Evolutionary conservation across 1,140 invertebrate species (phyloP).

Genomic region (Drosophila rhopaloa): DNA sequence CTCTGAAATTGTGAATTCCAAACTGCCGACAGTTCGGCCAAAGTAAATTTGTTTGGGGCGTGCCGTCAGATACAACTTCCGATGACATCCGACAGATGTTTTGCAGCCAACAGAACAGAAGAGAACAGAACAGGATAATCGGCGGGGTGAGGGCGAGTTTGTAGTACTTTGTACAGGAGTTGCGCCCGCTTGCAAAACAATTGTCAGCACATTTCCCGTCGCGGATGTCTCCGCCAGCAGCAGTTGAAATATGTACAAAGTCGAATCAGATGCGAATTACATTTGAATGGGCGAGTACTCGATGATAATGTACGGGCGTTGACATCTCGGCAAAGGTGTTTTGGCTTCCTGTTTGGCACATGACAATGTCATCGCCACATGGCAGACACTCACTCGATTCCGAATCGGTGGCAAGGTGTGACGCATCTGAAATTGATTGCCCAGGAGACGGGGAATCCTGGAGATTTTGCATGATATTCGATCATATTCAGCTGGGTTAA

Average conservation of each 20-base stretch:
- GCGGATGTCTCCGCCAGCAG: conserved; percentile 70
- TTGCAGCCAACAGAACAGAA: conserved; percentile 15
- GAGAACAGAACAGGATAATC: conserved; percentile 24
- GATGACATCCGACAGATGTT: conserved; percentile 81
- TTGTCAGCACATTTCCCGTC: conserved; percentile 60
- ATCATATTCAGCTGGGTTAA: conserved; percentile 23
- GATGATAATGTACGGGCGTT: conserved; percentile 66
- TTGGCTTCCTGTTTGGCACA: conserved; percentile 41
- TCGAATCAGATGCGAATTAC: conserved; percentile 46
- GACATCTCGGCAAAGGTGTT: conserved; percentile 71
- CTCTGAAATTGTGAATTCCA: conserved; percentile 9
- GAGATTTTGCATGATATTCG: conserved; percentile 27
- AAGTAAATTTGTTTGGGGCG: conserved; percentile 53
- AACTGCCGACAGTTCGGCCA: not conserved
- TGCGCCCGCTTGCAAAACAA: conserved; percentile 77
- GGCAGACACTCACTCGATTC: conserved; percentile 34
- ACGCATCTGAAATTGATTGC: conserved; percentile 58
- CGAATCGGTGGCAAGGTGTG: conserved; percentile 62
- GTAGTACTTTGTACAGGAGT: conserved; percentile 29
- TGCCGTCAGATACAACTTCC: conserved; percentile 83
- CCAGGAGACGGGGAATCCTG: not conserved
- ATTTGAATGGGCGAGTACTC: conserved; percentile 55
- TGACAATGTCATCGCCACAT: conserved; percentile 53
- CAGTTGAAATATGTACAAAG: conserved; percentile 23
- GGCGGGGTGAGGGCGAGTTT: not conserved